Conservation (phyloP, 2,797 vertebrate species). For the Picus viridis region DNA sequence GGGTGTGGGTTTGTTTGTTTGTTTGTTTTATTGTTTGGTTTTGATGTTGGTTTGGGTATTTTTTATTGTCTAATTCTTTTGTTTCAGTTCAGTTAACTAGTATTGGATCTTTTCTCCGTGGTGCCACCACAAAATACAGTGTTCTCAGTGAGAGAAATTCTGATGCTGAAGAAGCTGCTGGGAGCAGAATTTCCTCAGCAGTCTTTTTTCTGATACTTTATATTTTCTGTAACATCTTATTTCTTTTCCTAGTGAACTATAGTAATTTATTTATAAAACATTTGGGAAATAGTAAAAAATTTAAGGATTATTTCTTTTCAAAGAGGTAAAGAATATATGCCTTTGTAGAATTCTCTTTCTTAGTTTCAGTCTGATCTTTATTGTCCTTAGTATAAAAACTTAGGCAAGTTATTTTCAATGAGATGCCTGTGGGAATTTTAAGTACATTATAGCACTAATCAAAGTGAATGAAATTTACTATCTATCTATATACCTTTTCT, state of each 20-base stretch:
- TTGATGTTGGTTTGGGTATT: too few relatives aligned
- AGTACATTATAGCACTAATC: background rate
- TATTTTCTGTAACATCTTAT: background rate
- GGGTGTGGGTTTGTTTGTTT: too few relatives aligned
- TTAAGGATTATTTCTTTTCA: background rate
- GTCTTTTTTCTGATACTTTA: background rate
- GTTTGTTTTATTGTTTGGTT: too few relatives aligned
- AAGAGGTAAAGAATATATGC: background rate
- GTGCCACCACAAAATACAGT: constrained; percentile 49
- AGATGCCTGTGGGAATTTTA: background rate
- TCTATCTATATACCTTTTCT: background rate
- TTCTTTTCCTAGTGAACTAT: background rate
- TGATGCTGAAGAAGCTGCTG: background rate
- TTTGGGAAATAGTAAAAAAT: background rate
- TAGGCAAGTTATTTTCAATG: background rate
- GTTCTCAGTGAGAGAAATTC: constrained; percentile 16
- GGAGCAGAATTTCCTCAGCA: background rate
- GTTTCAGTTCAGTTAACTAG: constrained; percentile 47
- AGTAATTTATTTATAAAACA: background rate
- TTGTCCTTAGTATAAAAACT: background rate
- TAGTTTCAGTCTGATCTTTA: background rate
- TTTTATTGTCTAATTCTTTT: background rate
- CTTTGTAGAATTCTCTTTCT: background rate
- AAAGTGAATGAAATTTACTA: background rate
- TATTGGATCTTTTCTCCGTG: constrained; percentile 28